A percentile compares a stretch with the other conserved stretches of the same genome.
Evolutionary conservation across 2,888 invertebrate species (phyloP).

Genomic region (Oligia fasciuncula): DNA sequence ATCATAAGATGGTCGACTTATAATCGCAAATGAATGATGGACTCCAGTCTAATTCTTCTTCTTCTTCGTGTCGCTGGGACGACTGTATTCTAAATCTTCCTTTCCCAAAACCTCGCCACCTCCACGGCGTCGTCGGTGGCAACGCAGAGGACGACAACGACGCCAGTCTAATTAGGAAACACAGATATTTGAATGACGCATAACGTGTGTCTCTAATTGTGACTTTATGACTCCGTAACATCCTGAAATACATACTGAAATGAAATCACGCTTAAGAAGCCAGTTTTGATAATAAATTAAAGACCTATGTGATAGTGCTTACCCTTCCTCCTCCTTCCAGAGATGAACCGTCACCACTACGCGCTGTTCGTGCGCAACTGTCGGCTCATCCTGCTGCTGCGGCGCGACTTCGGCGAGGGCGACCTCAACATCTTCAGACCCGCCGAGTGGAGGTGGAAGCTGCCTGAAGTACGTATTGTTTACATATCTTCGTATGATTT

Average conservation of each 20-base stretch:
- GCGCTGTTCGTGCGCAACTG: constrained; percentile 99
- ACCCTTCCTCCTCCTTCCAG: constrained; percentile 84
- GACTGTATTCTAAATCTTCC: too few relatives aligned
- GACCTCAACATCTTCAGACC: constrained; percentile 98
- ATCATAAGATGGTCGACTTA: background rate
- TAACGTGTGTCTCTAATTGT: background rate
- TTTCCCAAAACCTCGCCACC: too few relatives aligned
- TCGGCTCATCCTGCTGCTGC: constrained; percentile 96
- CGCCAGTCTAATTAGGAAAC: background rate
- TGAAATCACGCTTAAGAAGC: background rate
- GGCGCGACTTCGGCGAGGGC: constrained; percentile 97
- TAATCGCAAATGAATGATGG: background rate
- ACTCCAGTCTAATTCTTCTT: background rate
- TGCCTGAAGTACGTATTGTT: constrained; percentile 93
- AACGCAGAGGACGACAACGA: too few relatives aligned
- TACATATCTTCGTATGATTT: background rate
- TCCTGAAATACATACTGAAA: background rate
- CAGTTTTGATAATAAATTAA: too few relatives aligned
- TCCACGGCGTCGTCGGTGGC: too few relatives aligned
- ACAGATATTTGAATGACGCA: background rate
- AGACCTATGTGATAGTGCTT: too few relatives aligned
- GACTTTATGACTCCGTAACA: background rate
- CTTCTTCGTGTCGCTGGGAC: too few relatives aligned
- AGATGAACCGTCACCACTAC: constrained; percentile 99
- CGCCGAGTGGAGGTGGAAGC: constrained; percentile 99